These are phyloP conservation scores for Vidua chalybeata DNA, from an alignment of 2,113 vertebrate genomes.

Conservation along the genomic window DNA sequence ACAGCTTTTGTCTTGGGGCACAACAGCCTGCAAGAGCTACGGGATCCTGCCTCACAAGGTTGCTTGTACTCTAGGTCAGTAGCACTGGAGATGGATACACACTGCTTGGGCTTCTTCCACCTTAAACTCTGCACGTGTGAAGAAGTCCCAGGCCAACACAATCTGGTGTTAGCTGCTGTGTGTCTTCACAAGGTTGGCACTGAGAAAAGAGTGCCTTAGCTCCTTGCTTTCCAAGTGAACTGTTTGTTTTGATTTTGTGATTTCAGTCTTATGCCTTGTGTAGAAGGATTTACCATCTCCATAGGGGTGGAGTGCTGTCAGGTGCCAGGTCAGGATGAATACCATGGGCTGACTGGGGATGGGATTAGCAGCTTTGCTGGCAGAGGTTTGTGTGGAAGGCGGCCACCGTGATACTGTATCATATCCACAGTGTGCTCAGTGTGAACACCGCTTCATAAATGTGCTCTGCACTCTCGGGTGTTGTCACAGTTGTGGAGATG, in stretches of 20 bases:
- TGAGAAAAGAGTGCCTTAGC: not conserved
- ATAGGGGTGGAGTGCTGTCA: not conserved
- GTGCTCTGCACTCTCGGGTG: accelerated
- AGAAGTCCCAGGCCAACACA: not conserved
- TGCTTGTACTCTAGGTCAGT: not conserved
- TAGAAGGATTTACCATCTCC: not conserved
- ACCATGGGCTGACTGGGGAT: not conserved
- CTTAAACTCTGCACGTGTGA: not conserved
- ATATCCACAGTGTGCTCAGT: accelerated
- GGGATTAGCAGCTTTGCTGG: not conserved
- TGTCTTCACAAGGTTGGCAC: not conserved
- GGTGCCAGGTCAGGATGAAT: not conserved
- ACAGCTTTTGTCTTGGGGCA: not conserved
- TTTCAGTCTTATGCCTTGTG: not conserved
- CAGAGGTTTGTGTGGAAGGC: not conserved
- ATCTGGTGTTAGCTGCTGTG: not conserved
- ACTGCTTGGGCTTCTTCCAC: not conserved
- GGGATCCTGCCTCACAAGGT: not conserved
- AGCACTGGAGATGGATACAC: not conserved
- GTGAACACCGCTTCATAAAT: accelerated
- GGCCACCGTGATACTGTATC: accelerated
- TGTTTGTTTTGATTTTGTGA: not conserved
- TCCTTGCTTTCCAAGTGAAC: not conserved
- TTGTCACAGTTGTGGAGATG: not conserved
- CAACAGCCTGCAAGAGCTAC: not conserved